A percentile compares a stretch with the other conserved stretches of the same genome.
Evolutionary conservation across 2,797 vertebrate genomes (phyloP).

Genomic region (Protonibea diacanthus): DNA sequence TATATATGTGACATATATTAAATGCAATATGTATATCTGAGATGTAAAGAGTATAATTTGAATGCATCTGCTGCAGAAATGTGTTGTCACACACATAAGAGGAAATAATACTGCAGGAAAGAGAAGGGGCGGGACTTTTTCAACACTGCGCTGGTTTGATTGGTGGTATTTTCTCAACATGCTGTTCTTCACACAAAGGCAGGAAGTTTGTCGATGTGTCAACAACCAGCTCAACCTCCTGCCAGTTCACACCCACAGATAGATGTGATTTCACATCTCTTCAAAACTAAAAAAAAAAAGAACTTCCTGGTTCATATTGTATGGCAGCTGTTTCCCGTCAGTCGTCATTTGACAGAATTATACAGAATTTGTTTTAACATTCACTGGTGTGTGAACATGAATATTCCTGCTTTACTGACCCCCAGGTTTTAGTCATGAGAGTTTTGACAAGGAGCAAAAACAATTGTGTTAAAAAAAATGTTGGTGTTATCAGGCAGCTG

Average conservation of each 20-base stretch:
- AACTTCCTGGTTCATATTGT: neutral
- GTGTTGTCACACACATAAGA: neutral
- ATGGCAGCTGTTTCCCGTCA: neutral
- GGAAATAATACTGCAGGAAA: neutral
- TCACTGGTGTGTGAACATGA: neutral
- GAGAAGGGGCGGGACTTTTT: neutral
- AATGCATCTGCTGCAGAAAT: neutral
- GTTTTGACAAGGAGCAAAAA: no score
- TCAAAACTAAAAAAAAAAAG: neutral
- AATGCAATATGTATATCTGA: neutral
- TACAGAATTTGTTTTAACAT: neutral
- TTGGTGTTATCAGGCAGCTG: neutral
- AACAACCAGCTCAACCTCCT: neutral
- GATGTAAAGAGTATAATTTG: neutral
- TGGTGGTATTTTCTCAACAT: neutral
- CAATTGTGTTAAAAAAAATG: no score
- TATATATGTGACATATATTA: no score
- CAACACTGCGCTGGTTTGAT: neutral
- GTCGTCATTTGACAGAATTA: no score
- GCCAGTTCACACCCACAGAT: neutral
- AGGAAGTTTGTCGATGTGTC: constrained; percentile 25
- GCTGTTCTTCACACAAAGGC: constrained; percentile 15
- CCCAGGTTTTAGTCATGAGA: neutral
- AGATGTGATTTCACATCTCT: neutral
- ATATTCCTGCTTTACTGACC: neutral